Evolutionary conservation across 2,113 vertebrate genomes (phyloP), one percentile per base, ranked within the genome.

Genomic region (Lasiurus cinereus): DNA sequence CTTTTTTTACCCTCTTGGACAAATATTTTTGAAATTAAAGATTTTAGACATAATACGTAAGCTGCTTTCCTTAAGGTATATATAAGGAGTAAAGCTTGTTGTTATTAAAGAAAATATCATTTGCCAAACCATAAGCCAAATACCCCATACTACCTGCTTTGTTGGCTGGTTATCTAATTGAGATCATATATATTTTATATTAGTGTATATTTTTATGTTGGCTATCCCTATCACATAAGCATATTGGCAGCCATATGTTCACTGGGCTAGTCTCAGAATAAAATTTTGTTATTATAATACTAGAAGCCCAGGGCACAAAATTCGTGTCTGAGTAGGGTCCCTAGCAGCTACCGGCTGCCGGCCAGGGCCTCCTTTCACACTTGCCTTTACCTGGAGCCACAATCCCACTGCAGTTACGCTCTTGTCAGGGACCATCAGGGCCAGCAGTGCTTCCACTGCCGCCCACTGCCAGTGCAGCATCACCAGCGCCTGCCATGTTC

Each of bases 61-160:
- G 24, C 16, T 87, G 1, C 31, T 72, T 52, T 46, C 33, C 6
- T 90, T 83, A 64, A 69, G 36, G 12, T 31, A 48, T 22, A 7
- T 69, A 33, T 72, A 88, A n/a, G 15, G 6, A 29, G 0, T 46
- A n/a, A 79, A 33, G 67, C 16, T 33, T 52, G 43, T 56, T 83
- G 69, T 19, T 70, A 27, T 36, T 90, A 77, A 85, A 96, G 90
- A 48, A 85, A 94, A 43, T 95, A 96, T 93, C 96, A 96, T 96
- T 97, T 95, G 50, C 89, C 88, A 87, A 97, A 96, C 94, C 91
- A 92, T 92, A 86, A 97, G 94, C 62, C 74, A 96, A 97, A 96
- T 59, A 14, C 62, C 24, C 74, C 9, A 36, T 48, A 11, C 36
- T 3, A 74, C 70, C 50, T 93, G 16, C 62, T 33, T 7, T 88